Base-by-base conservation (phyloP, 2,888 invertebrate genomes). In the Chouioia cunea region DNA sequence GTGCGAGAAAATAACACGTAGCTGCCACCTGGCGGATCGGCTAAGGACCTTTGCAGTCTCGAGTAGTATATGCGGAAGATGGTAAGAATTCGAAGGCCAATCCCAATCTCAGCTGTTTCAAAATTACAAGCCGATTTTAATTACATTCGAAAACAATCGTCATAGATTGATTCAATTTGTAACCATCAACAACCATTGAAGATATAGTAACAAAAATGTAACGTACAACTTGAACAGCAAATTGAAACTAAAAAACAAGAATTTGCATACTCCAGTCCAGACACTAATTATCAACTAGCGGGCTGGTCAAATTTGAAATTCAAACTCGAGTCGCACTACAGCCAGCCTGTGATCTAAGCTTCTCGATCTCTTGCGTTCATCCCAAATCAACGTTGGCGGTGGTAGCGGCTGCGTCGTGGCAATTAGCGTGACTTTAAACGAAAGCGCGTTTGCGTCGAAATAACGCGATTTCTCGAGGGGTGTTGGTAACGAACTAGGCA, bases 21-120 rank as follows among this genome's bases (percentile, higher is more conserved):
- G 76, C 75, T 76, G 80, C 81, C 83, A 84, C 80, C 85, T 85
- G 82, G 81, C 84, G 81, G 77, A 60, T 50, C 79, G 79, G 79
- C 81, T 79, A 77, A 81, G 79, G 78, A 83, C 77, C 77, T 73
- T 36, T 12, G 27, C 6, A 6, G 36, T 36, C 36, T 36, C 6
- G 36, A 36, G 36, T n/a, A n/a, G n/a, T 36, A 36, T 36, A 6
- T 36, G 36, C 36, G 12, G 36, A 36, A 36, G 36, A 36, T 36
- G 36, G 6, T 10, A 10, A 36, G 36, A 36, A 10, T 12, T 36
- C 36, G 1, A 12, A 36, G 36, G 10, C 12, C 36, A 36, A 36
- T 36, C 36, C 12, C 36, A n/a, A n/a, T n/a, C 27, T 36, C 36
- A 10, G 36, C 1, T 10, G 36, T 36, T 36, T 36, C 36, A 8